Base-by-base conservation (phyloP, 2,113 vertebrate genomes). In the Candoia aspera region DNA sequence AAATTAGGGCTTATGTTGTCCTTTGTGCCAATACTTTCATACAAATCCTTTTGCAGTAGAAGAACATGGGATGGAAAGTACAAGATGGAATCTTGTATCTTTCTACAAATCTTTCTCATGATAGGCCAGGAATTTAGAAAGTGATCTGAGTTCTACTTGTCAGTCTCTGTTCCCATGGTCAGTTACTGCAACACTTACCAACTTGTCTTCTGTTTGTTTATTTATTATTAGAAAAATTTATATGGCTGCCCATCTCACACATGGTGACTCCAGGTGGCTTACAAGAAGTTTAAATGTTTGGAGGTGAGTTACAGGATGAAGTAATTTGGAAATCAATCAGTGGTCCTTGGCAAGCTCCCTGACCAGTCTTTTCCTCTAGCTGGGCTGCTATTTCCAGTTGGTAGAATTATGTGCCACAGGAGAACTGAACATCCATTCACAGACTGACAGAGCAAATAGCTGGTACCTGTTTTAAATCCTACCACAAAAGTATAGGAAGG, bases 1-100 rank as follows among this genome's bases (percentile, higher is more conserved):
- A 86, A 26, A 92, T 95, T 95, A 54, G 92, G 91, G 54, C 55
- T 85, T 84, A 92, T 49, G 87, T 89, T 62, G 91, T 58, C 9
- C 17, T 94, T 55, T 86, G 79, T 53, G 86, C 24, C 64, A 90
- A 73, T 42, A 64, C 37, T 91, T 88, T 33, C 64, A 3, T 54
- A 46, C 19, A n/a, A 42, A 4, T 91, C 62, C 92, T 91, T 90
- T 91, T 90, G 15, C 64, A 95, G 49, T 49, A 49, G 49, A 49
- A 49, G 49, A 49, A 49, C 49, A 49, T 49, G 49, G 49, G 49
- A 49, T 49, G 49, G 49, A 49, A 49, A 49, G 49, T 49, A 49
- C 49, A 49, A 49, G 49, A 49, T 49, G 49, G 49, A 8, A 49
- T 49, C 4, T 49, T 49, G 49, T 49, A 5, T 49, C 49, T 49